Evolutionary conservation across 2,113 vertebrate genomes (phyloP), one percentile per base, ranked within the genome.

Genomic region (Nycticebus coucang): DNA sequence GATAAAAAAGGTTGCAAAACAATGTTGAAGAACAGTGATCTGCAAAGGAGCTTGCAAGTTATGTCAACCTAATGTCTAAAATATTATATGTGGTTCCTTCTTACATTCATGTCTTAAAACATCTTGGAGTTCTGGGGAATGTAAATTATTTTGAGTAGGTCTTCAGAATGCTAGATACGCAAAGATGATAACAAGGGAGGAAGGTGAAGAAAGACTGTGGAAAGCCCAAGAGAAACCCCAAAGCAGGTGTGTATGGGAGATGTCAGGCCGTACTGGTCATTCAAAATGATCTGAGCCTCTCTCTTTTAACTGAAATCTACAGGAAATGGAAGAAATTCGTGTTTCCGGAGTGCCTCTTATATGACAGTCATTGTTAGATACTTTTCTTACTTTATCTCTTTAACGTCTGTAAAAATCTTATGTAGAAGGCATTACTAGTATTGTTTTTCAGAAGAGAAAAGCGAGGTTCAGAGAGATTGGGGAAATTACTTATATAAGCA

Each of bases 41-140:
- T 50, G 10, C 80, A 97, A 96, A 74, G 86, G 69, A 68, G 22
- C 22, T 72, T 62, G 72, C 33, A 91, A 68, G 78, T 66, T 87
- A 81, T 79, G 66, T 87, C 81, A 93, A 22, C 22, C 4, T 82
- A 87, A 87, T 84, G 74, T 28, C 83, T 50, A 95, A 89, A 91
- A 1, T 21, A 89, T 89, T 64, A 12, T 64, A 28, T 12, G 11
- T 64, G 26, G 62, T 64, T 28, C 62, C 62, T 12, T 64, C 28
- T 28, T 26, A 64, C 26, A 64, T 26, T 64, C 62, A 64, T 64
- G 26, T 64, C 62, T 64, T 64, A 10, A 64, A 64, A 13, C 28
- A 64, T 64, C 62, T 64, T 64, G 59, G 81, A 74, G 24, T 85
- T 78, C 11, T 87, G 8, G 28, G 33, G 4, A 55, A n/a, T 55